Conservation (phyloP, 2,113 vertebrate genomes). For the Hemiprocne comata region DNA sequence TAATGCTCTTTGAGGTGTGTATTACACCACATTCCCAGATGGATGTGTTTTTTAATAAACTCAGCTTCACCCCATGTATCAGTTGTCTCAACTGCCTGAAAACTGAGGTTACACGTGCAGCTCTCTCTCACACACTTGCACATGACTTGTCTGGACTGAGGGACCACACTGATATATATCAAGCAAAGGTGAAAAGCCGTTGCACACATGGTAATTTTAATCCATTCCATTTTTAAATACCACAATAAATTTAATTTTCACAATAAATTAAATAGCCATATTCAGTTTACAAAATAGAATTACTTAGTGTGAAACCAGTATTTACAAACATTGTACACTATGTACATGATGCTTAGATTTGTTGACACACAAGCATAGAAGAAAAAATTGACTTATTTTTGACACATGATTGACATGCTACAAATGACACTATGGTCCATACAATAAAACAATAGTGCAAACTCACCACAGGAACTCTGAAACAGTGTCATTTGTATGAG, state of each 20-base stretch:
- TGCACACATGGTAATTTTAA: conserved; percentile 82
- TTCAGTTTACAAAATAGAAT: conserved; percentile 89
- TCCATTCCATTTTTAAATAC: conserved; percentile 86
- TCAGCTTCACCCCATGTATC: background rate
- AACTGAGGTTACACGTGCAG: background rate
- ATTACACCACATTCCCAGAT: conserved; percentile 20
- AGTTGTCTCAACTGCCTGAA: background rate
- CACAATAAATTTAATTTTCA: conserved; percentile 87
- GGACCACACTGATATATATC: background rate
- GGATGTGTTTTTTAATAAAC: conserved; percentile 11
- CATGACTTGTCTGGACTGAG: background rate
- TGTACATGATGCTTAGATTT: conserved; percentile 76
- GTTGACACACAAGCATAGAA: conserved; percentile 67
- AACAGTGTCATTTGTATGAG: conserved; percentile 66
- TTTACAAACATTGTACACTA: conserved; percentile 85
- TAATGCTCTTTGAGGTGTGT: background rate
- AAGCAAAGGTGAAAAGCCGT: conserved; percentile 29
- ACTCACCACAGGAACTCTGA: conserved; percentile 78
- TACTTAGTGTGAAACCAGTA: conserved; percentile 87
- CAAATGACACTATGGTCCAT: conserved; percentile 67
- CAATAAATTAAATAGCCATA: conserved; percentile 88
- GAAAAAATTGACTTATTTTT: conserved; percentile 62
- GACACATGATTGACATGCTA: conserved; percentile 77
- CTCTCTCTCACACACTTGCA: background rate
- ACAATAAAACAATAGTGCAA: conserved; percentile 80